A percentile compares a stretch with the other conserved stretches of the same genome.
Conservation (phyloP, 2,797 vertebrate genomes). For the Sandelia bainsii region DNA sequence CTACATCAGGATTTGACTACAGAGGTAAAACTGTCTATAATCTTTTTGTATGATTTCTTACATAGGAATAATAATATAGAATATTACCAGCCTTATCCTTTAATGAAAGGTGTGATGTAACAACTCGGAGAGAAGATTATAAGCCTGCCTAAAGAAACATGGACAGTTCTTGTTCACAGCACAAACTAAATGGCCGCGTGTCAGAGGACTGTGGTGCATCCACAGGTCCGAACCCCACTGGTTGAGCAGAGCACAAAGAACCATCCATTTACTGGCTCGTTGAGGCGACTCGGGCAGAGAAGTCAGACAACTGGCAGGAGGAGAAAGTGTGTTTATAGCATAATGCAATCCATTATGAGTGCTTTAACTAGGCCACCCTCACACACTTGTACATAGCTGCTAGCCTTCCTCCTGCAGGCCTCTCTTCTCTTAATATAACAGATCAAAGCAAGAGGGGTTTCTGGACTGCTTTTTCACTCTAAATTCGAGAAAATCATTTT, state of each 20-base stretch:
- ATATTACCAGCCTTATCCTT: too few relatives aligned
- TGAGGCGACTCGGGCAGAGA: neutral
- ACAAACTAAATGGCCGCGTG: too few relatives aligned
- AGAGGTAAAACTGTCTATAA: too few relatives aligned
- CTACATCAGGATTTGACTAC: too few relatives aligned
- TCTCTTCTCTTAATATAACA: conserved; percentile 11
- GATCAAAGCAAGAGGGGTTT: conserved; percentile 32
- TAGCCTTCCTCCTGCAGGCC: conserved; percentile 7
- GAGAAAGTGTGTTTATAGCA: conserved; percentile 36
- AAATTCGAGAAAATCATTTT: neutral
- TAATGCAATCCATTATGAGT: conserved; percentile 59
- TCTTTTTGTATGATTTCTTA: too few relatives aligned
- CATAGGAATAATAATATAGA: too few relatives aligned
- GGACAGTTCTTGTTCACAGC: too few relatives aligned
- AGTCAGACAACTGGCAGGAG: conserved; percentile 26
- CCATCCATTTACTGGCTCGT: conserved; percentile 16
- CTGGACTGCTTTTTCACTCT: neutral
- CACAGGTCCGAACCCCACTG: neutral
- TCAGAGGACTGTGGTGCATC: neutral
- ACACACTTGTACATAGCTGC: conserved; percentile 22
- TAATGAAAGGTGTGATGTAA: too few relatives aligned
- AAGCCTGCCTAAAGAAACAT: too few relatives aligned
- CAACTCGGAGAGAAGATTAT: too few relatives aligned
- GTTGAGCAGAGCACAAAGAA: neutral
- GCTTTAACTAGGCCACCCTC: conserved; percentile 53